These are phyloP conservation scores for Papilio protenor DNA, from an alignment of 2,888 invertebrate genomes.

Conservation along the genomic window DNA sequence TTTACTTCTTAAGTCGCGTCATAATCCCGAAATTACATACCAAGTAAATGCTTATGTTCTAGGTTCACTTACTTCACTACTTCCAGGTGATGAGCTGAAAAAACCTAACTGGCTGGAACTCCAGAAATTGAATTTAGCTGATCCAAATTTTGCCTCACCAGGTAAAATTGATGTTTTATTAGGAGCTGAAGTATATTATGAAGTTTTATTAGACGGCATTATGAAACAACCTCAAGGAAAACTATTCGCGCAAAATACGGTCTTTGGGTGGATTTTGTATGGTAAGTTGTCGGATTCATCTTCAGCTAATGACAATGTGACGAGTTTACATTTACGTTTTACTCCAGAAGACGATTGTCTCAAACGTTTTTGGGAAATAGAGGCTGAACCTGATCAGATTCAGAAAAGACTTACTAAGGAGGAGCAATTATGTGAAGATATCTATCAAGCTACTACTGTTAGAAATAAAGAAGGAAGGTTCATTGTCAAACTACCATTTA, in stretches of 20 bases:
- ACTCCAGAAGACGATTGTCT: slow-evolving; percentile 47
- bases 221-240: too few relatives aligned
- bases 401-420: slow-evolving; percentile 29
- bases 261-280: too few relatives aligned
- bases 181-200: slow-evolving; percentile 45
- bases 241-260: too few relatives aligned
- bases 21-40: too few relatives aligned
- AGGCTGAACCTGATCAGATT: slow-evolving; percentile 39
- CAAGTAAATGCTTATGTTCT: too few relatives aligned
- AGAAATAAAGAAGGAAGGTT: slow-evolving; percentile 44
- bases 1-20: too few relatives aligned
- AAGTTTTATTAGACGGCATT: too few relatives aligned
- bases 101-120: background rate
- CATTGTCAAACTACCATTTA: slow-evolving; percentile 32
- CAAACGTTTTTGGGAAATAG: slow-evolving; percentile 45
- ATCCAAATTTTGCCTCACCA: slow-evolving; percentile 44
- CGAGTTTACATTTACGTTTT: too few relatives aligned
- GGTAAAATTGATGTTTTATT: slow-evolving; percentile 47
- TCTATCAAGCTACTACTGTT: slow-evolving; percentile 46
- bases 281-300: too few relatives aligned
- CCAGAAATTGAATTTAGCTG: slow-evolving; percentile 38
- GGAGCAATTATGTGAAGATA: slow-evolving; percentile 38
- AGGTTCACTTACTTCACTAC: too few relatives aligned
- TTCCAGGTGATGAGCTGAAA: too few relatives aligned
- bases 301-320: too few relatives aligned